Conservation (phyloP, 2,888 invertebrate species). For the Pasiphila rectangulata region DNA sequence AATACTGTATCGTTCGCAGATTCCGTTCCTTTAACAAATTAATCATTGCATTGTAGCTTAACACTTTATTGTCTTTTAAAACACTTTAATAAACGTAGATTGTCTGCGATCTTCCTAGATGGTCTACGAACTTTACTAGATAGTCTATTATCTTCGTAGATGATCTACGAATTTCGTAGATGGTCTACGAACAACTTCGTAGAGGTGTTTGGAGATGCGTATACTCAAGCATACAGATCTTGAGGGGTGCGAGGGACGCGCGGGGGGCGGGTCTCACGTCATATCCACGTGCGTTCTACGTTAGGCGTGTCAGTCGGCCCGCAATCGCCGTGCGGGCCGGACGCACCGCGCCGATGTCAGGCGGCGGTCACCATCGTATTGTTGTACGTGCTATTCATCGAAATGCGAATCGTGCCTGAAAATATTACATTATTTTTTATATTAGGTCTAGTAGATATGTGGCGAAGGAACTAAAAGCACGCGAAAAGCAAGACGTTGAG, state of each 20-base stretch:
- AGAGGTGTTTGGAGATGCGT: not conserved
- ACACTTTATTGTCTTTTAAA: no score
- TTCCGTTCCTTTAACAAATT: no score
- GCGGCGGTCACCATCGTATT: conserved; percentile 63
- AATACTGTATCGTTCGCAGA: no score
- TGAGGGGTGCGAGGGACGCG: conserved; percentile 54
- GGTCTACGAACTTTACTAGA: not conserved
- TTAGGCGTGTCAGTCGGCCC: conserved; percentile 49
- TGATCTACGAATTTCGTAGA: conserved; percentile 6
- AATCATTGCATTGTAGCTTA: no score
- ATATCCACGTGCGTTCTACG: conserved; percentile 34
- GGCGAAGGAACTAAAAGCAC: conserved; percentile 25
- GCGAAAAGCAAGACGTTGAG: conserved; percentile 36
- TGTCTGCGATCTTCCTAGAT: no score
- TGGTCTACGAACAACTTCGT: conserved; percentile 2
- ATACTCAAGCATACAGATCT: conserved; percentile 62
- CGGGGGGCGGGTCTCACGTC: conserved; percentile 42
- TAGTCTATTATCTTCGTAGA: not conserved
- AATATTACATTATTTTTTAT: conserved; percentile 17
- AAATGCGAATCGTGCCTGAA: conserved; percentile 72
- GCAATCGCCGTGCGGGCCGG: conserved; percentile 47
- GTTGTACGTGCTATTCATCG: conserved; percentile 76
- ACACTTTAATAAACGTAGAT: no score
- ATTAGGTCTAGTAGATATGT: conserved; percentile 19
- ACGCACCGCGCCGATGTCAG: conserved; percentile 67